These are phyloP conservation scores for Aproaerema taeniolella DNA, from an alignment of 2,888 invertebrate genomes.

Conservation along the genomic window DNA sequence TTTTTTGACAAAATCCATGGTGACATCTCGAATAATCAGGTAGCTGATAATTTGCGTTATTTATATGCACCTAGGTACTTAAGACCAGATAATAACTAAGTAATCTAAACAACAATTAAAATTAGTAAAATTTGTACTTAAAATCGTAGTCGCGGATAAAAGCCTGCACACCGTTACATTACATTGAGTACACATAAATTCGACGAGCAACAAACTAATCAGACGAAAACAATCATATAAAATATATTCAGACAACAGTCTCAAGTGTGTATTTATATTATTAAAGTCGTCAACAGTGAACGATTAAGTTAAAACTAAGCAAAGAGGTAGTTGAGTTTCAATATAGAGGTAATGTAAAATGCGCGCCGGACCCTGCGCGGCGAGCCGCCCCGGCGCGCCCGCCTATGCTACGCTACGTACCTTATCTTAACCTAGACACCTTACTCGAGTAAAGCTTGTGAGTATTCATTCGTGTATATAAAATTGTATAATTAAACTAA, in stretches of 20 bases:
- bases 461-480: slow-evolving; percentile 75
- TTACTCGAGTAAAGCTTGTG: slow-evolving; percentile 77
- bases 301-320: slow-evolving; percentile 66
- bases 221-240: slow-evolving; percentile 65
- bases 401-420: slow-evolving; percentile 41
- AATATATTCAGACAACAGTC: slow-evolving; percentile 72
- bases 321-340: slow-evolving; percentile 75
- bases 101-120: slow-evolving; percentile 72
- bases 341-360: slow-evolving; percentile 55
- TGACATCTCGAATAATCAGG: too few relatives aligned
- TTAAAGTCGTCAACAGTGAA: slow-evolving; percentile 62
- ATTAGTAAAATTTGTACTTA: slow-evolving; percentile 76
- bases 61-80: too few relatives aligned
- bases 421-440: slow-evolving; percentile 64
- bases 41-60: too few relatives aligned
- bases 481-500: slow-evolving; percentile 77
- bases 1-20: too few relatives aligned
- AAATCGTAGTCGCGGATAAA: slow-evolving; percentile 63
- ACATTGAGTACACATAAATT: slow-evolving; percentile 41
- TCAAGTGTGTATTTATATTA: slow-evolving; percentile 58
- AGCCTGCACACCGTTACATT: slow-evolving; percentile 44
- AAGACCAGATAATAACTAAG: slow-evolving; percentile 52
- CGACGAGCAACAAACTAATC: slow-evolving; percentile 57
- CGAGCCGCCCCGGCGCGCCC: slow-evolving; percentile 64
- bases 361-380: slow-evolving; percentile 70